Evolutionary conservation across 2,797 vertebrate species (phyloP).

Genomic region (Psittacula echo): DNA sequence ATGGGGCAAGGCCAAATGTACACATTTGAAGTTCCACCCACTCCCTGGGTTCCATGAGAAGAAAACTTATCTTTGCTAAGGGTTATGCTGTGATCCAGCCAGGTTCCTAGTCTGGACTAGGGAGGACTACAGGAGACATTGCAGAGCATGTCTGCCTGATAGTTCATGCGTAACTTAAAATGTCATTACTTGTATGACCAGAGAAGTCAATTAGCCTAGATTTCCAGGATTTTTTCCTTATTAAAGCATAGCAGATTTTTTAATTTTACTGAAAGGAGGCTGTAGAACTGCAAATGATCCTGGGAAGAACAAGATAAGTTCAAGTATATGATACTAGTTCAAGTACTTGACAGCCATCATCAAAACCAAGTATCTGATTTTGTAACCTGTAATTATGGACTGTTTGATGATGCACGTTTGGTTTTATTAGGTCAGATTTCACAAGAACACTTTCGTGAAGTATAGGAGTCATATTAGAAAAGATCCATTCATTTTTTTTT

Average conservation of each 20-base stretch:
- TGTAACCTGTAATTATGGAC: neutral
- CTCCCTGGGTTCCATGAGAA: neutral
- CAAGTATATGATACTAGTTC: neutral
- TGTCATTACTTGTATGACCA: neutral
- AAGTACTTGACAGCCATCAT: neutral
- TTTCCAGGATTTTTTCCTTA: neutral
- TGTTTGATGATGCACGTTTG: neutral
- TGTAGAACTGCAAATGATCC: neutral
- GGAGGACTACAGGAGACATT: neutral
- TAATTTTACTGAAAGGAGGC: neutral
- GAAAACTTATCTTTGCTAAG: neutral
- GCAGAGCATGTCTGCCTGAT: neutral
- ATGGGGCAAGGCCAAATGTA: neutral
- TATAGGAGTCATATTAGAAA: neutral
- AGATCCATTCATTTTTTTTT: neutral
- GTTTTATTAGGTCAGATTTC: neutral
- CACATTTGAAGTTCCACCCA: neutral
- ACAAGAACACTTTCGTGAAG: neutral
- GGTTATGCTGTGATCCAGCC: neutral
- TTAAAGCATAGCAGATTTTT: neutral
- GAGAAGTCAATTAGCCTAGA: neutral
- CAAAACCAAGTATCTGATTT: conserved; percentile 1
- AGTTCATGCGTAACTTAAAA: neutral
- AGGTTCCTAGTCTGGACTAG: neutral
- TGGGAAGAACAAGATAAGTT: neutral